A percentile compares a stretch with the other conserved stretches of the same genome.
phyloP scores from a whole-genome alignment of 2,888 invertebrate species.

The Cheiracanthium punctorium region DNA sequence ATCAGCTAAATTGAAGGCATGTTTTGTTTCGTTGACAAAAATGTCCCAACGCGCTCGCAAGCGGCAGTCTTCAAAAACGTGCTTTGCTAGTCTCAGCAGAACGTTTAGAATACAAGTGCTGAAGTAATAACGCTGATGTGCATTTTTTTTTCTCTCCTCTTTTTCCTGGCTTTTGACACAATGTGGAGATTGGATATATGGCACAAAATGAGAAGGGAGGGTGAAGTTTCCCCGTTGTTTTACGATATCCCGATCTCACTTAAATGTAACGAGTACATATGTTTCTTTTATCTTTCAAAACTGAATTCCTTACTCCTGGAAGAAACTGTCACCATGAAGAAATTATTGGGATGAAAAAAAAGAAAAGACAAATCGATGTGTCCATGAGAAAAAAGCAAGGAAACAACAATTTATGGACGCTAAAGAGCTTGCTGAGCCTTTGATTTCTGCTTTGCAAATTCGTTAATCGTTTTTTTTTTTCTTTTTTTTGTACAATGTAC shows the following conservation, averaged over 20 bases:
- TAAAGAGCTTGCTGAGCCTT: no score
- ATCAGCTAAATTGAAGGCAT: constrained; percentile 37
- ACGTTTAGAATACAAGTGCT: constrained; percentile 38
- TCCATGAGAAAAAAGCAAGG: no score
- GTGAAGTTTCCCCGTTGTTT: background rate
- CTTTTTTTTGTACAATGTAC: no score
- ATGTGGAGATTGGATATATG: constrained; percentile 21
- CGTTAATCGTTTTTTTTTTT: no score
- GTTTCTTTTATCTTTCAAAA: no score
- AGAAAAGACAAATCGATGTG: no score
- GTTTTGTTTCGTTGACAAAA: constrained; percentile 54
- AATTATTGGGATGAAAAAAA: no score
- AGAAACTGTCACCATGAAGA: no score
- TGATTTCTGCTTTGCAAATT: no score
- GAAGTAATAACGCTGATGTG: constrained; percentile 45
- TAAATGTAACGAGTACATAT: constrained; percentile 34
- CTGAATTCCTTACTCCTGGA: no score
- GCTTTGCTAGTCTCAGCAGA: constrained; percentile 54
- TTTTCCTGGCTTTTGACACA: background rate
- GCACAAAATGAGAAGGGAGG: background rate
- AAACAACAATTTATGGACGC: no score
- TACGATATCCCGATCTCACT: constrained; percentile 18
- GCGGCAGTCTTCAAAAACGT: constrained; percentile 33
- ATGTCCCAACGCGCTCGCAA: constrained; percentile 8
- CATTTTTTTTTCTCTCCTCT: constrained; percentile 14